Percentiles rank a stretch among this genome's conserved stretches.
These are phyloP conservation scores for Tigriopus japonicus DNA, from an alignment of 1,140 invertebrate species.

Conservation along the genomic window DNA sequence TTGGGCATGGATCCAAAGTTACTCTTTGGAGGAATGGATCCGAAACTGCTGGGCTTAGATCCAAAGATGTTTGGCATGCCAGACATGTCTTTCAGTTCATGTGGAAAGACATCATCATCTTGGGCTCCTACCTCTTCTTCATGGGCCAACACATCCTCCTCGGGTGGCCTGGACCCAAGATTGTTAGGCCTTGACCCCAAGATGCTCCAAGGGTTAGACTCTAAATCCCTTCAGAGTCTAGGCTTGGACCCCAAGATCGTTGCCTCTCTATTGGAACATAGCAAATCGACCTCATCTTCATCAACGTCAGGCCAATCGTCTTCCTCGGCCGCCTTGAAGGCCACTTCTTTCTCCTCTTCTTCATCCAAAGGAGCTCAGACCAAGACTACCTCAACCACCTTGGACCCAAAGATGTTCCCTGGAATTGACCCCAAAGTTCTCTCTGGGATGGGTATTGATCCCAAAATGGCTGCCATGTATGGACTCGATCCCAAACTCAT, in stretches of 20 bases:
- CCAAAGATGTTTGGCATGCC: slow-evolving; percentile 15
- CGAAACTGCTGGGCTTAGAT: slow-evolving; percentile 18
- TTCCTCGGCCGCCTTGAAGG: background rate
- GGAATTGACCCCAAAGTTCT: slow-evolving; percentile 13
- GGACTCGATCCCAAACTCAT: slow-evolving; percentile 10
- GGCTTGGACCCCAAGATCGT: slow-evolving; percentile 17
- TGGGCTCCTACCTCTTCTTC: background rate
- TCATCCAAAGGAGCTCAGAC: background rate
- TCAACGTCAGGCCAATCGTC: background rate
- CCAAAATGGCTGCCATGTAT: slow-evolving; percentile 4
- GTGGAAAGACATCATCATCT: background rate
- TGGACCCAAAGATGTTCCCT: slow-evolving; percentile 15
- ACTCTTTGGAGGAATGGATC: slow-evolving; percentile 18
- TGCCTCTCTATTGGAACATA: background rate
- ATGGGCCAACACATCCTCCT: background rate
- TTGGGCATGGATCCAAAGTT: slow-evolving; percentile 19
- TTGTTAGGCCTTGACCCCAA: slow-evolving; percentile 19
- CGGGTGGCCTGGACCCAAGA: slow-evolving; percentile 8
- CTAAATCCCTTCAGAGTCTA: slow-evolving; percentile 16
- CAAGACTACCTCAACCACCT: background rate
- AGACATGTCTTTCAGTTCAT: background rate
- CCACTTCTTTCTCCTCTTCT: too few species aligned
- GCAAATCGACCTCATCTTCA: background rate
- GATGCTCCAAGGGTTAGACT: slow-evolving; percentile 18
- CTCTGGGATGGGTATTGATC: slow-evolving; percentile 6